Base-by-base conservation (phyloP, 1,140 invertebrate genomes). In the Drosophila melanica region DNA sequence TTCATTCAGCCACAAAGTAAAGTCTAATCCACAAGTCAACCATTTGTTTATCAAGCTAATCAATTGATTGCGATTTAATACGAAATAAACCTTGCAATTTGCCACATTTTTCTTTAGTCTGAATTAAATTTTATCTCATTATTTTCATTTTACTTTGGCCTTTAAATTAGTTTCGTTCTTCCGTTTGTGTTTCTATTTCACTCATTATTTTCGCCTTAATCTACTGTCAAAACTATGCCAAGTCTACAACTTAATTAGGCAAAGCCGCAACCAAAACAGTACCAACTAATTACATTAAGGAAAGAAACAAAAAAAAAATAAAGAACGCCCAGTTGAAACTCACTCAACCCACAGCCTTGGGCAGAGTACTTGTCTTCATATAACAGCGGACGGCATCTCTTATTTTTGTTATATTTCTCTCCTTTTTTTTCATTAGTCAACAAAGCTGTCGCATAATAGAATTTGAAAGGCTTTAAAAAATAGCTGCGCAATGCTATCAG, bases 401-500 rank as follows among this genome's bases (percentile, higher is more conserved):
- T 70, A 44, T 70, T 65, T 65, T 23, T 63, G 63, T 63, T 66
- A 35, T 12, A n/a, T 58, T 50, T 35, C 11, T 50, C 23, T 70
- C 18, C 10, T 3, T 16, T 33, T 77, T 75, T 84, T 84, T 79
- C 80, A 76, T 76, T 84, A 76, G 72, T 48, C 35, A 47, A 59
- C 66, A 70, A 70, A 70, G 72, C 67, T 75, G 72, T 69, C 63
- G 59, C 67, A 77, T 77, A 79, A 79, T 77, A 73, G 76, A 76
- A 84, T 79, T 84, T 79, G 53, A 79, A 79, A 62, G 55, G 72
- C 72, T 82, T 84, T 79, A 79, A 84, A 55, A 78, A 53, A 62
- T 62, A 67, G 59, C 20, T 35, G 55, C 23, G 62, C 44, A 39
- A 37, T 42, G 66, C 76, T 82, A 84, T 79, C 75, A 82, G 63